Conservation (phyloP, 2,797 vertebrate species). For the Glyptemys insculpta region DNA sequence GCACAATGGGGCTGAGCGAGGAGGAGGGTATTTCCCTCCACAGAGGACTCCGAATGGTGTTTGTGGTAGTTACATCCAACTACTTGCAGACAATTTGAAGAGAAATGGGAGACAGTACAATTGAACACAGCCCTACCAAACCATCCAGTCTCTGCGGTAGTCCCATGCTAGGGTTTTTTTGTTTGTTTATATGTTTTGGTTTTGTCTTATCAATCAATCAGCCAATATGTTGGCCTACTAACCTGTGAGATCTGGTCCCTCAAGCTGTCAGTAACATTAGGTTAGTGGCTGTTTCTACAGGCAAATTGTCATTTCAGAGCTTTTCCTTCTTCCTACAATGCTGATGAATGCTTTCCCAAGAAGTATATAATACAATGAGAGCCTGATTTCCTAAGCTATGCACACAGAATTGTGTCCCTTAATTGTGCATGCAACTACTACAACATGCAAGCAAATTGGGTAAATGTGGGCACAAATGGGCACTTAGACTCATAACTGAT, state of each 20-base stretch:
- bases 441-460: not conserved
- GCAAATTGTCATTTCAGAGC: not conserved
- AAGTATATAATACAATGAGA: not conserved
- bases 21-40: not conserved
- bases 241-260: constrained; percentile 48
- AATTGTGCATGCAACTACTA: not conserved
- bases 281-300: not conserved
- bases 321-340: not conserved
- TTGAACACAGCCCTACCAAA: constrained; percentile 30
- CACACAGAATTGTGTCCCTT: constrained; percentile 5
- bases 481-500: not conserved
- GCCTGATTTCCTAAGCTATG: not conserved
- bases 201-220: constrained; percentile 60
- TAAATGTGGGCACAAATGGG: not conserved
- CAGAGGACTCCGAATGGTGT: not conserved
- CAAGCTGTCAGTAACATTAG: constrained; percentile 31
- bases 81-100: not conserved
- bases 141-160: constrained; percentile 30
- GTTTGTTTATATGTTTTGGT: not conserved
- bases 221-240: not conserved
- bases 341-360: constrained; percentile 25
- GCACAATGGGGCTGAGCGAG: not conserved
- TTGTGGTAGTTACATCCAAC: not conserved
- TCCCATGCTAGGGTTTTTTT: not conserved
- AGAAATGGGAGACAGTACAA: constrained; percentile 3